phyloP scores from a whole-genome alignment of 2,797 vertebrate genomes.

The Pristis pectinata region DNA sequence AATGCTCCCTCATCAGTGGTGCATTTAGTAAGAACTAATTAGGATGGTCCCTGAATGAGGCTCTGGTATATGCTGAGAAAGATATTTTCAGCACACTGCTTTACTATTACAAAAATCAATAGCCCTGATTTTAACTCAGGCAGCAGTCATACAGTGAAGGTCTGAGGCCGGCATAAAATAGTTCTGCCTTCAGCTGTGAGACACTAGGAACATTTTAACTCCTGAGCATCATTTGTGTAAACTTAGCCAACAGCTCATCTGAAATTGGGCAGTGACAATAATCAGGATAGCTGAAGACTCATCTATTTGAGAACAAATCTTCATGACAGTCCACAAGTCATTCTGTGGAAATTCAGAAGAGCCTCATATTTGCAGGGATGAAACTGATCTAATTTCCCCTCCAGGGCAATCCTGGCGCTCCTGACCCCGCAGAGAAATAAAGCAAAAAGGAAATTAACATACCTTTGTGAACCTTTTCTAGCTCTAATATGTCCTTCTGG shows the following conservation, averaged over 20 bases:
- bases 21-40: neutral
- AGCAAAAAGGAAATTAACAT: too few species aligned
- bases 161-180: neutral
- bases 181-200: neutral
- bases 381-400: neutral
- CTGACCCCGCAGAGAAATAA: too few species aligned
- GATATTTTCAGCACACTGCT: neutral
- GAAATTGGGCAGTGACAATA: neutral
- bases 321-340: too few species aligned
- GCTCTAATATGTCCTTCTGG: too few species aligned
- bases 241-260: neutral
- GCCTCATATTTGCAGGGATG: neutral
- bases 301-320: too few species aligned
- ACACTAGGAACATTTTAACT: neutral
- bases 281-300: neutral
- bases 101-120: neutral
- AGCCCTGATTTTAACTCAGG: neutral
- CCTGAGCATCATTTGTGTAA: neutral
- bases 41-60: neutral
- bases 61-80: neutral
- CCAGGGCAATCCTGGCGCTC: too few species aligned
- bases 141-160: neutral
- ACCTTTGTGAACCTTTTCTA: too few species aligned
- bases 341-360: too few species aligned
- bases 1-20: neutral